Evolutionary conservation across 2,888 invertebrate genomes (phyloP).

Genomic region (Tetragonisca angustula): DNA sequence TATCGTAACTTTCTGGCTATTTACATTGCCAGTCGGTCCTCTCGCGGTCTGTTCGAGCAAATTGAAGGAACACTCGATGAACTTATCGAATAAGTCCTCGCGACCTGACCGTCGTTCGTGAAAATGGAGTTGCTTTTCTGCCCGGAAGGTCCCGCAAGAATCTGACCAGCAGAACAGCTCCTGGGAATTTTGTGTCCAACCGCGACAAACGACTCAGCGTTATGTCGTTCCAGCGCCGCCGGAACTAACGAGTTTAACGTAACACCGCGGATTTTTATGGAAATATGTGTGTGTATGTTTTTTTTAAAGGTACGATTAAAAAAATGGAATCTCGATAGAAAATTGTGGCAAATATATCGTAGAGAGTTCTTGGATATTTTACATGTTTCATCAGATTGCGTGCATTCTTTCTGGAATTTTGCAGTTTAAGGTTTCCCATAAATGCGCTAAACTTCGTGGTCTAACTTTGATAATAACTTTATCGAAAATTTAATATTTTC

Average conservation of each 20-base stretch:
- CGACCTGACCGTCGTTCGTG: neutral
- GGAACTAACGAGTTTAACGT: neutral
- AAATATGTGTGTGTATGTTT: no score
- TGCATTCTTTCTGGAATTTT: no score
- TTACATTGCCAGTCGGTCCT: slow-evolving; percentile 3
- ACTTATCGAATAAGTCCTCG: neutral
- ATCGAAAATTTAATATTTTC: no score
- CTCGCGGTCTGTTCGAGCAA: slow-evolving; percentile 4
- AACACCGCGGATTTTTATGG: no score
- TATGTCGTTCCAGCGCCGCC: neutral
- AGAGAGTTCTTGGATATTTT: no score
- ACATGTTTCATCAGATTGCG: no score
- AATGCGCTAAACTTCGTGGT: no score
- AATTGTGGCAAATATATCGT: no score
- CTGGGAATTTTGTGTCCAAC: neutral
- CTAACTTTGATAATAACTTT: no score
- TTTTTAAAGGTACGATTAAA: neutral
- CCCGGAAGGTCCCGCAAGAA: no score
- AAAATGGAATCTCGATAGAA: neutral
- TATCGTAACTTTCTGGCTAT: slow-evolving; percentile 8
- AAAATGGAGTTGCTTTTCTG: slow-evolving; percentile 2
- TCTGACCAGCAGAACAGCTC: neutral
- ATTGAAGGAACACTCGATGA: slow-evolving; percentile 14
- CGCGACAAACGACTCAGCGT: neutral
- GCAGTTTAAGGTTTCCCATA: no score